Base-by-base conservation (phyloP, 1,140 invertebrate species). In the Drosophila bipectinata region DNA sequence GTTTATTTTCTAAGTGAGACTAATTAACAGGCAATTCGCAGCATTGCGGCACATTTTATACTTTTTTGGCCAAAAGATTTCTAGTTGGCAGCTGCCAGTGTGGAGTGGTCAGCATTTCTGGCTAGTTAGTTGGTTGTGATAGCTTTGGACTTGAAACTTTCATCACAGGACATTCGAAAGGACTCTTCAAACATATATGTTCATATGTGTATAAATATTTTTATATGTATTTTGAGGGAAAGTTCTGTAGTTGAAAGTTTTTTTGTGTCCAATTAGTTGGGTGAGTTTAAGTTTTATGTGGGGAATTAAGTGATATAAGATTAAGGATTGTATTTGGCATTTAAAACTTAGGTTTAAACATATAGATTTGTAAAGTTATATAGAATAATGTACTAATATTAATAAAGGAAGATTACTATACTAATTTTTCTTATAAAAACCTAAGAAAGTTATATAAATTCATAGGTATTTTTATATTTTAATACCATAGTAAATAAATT, bases 1-100 rank as follows among this genome's bases (percentile, higher is more conserved):
- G 90, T 90, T 91, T 91, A 91, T 91, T 91, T 91, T 91, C 90
- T 91, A 91, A 91, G 90, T 91, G 90, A 87, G 90, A 91, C 90
- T 91, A 91, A 91, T 91, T 91, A 91, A 91, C 90, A 78, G 85
- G 60, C 90, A 67, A 90, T 91, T 91, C 90, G 55, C 76, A 73
- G 81, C 80, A 89, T 85, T 89, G 87, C 77, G 82, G 81, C 76
- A 77, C 72, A 87, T 71, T 80, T 74, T 45, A 41, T 24, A 58
- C 60, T 37, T 53, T 74, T 75, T 51, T 34, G 32, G 48, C 51
- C 41, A 41, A 60, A 61, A 53, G 56, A 59, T 69, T 48, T 58
- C 0, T 34, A 18, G 34, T 49, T 28, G 6, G 24, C 7, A 26
- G 44, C 9, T 55, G 24, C 9, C 18, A 18, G 18, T 55, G 24